Evolutionary conservation across 2,888 invertebrate species (phyloP).

Genomic region (Dendrolimus pini): DNA sequence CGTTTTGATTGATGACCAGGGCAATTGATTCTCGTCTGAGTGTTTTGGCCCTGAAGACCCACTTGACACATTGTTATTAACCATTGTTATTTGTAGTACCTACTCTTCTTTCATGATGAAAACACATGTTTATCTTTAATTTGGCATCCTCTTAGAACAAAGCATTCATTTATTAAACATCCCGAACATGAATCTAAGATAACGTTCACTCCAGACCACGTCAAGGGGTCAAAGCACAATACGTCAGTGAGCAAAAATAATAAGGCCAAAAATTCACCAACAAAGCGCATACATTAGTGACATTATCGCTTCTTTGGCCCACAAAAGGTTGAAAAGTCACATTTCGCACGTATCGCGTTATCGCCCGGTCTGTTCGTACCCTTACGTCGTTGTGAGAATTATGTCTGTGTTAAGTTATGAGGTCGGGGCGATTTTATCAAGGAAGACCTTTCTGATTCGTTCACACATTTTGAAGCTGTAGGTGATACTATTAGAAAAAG

Average conservation of each 20-base stretch:
- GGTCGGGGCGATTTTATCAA: constrained; percentile 15
- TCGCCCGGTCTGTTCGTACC: constrained; percentile 58
- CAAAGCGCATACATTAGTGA: constrained; percentile 62
- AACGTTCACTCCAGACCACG: background rate
- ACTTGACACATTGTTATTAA: no score
- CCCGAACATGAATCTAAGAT: background rate
- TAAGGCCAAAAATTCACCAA: constrained; percentile 59
- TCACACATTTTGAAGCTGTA: no score
- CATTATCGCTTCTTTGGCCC: constrained; percentile 62
- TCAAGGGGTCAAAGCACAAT: background rate
- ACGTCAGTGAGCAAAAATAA: constrained; percentile 9
- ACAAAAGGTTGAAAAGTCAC: constrained; percentile 75
- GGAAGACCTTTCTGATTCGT: no score
- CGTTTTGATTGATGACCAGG: no score
- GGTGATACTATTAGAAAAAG: no score
- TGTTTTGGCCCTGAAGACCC: no score
- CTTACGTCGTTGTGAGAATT: constrained; percentile 62
- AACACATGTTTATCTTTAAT: background rate
- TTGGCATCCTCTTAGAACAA: background rate
- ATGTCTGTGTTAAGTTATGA: constrained; percentile 20
- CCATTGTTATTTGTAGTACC: no score
- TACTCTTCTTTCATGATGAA: no score
- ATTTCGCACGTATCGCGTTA: constrained; percentile 67
- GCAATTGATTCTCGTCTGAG: no score
- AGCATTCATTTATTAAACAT: background rate